These are phyloP conservation scores for Lemur catta DNA, from an alignment of 2,797 vertebrate genomes.

Conservation along the genomic window DNA sequence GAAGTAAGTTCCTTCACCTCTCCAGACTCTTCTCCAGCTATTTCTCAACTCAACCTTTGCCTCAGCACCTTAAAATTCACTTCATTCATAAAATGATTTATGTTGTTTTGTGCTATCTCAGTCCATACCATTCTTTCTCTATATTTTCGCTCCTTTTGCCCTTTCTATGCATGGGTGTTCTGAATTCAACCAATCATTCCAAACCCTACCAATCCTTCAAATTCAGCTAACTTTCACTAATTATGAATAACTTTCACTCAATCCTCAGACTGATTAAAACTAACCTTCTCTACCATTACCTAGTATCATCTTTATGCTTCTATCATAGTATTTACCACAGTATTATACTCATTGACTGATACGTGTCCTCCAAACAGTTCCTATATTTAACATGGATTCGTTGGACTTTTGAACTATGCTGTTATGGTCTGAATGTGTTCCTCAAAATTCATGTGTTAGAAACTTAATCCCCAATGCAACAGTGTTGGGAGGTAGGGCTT, in stretches of 20 bases:
- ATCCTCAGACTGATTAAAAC: not conserved
- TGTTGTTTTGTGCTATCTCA: not conserved
- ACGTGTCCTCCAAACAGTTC: not conserved
- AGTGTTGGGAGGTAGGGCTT: not conserved
- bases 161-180: not conserved
- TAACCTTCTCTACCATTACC: not conserved
- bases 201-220: not conserved
- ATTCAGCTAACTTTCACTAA: not conserved
- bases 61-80: not conserved
- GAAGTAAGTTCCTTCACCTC: not conserved
- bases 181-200: not conserved
- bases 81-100: not conserved
- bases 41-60: not conserved
- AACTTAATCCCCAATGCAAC: not conserved
- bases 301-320: not conserved
- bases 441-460: not conserved
- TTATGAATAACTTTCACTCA: not conserved
- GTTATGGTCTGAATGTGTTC: not conserved
- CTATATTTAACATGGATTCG: not conserved
- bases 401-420: not conserved
- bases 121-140: not conserved
- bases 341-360: not conserved
- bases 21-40: not conserved
- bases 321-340: not conserved
- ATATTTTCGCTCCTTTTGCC: not conserved